Evolutionary conservation across 2,797 vertebrate genomes (phyloP).

Genomic region (Bovichtus variegatus): DNA sequence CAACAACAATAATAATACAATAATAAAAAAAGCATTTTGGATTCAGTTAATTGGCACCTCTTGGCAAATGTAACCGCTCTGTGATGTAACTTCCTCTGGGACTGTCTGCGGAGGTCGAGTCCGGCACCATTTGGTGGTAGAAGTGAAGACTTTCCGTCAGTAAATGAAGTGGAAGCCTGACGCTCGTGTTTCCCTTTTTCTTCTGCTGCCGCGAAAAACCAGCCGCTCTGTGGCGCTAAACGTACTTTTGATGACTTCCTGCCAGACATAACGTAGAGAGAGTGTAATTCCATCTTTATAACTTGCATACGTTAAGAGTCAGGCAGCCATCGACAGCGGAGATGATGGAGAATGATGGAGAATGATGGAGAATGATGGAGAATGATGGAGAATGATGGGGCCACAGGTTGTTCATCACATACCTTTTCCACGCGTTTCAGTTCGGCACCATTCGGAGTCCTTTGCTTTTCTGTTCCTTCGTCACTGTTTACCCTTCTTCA

Average conservation of each 20-base stretch:
- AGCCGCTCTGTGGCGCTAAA: too few relatives aligned
- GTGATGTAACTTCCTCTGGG: background rate
- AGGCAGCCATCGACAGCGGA: slow-evolving; percentile 7
- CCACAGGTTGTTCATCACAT: slow-evolving; percentile 17
- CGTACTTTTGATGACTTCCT: too few relatives aligned
- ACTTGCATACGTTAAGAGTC: background rate
- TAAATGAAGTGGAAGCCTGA: background rate
- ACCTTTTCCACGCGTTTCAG: background rate
- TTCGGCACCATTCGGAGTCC: background rate
- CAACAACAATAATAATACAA: background rate
- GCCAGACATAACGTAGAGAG: background rate
- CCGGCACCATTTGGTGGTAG: background rate
- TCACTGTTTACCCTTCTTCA: slow-evolving; percentile 37
- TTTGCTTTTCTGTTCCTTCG: background rate
- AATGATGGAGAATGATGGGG: too few relatives aligned
- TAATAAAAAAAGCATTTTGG: background rate
- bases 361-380: too few relatives aligned
- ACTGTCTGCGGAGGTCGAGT: background rate
- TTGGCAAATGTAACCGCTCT: background rate
- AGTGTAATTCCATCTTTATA: slow-evolving; percentile 26
- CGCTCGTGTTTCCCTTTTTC: background rate
- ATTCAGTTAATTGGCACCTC: background rate
- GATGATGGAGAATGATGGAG: background rate
- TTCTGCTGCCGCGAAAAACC: background rate
- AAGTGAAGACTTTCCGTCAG: slow-evolving; percentile 2